Evolutionary conservation across 2,888 invertebrate genomes (phyloP).

Genomic region (Gerris lacustris): DNA sequence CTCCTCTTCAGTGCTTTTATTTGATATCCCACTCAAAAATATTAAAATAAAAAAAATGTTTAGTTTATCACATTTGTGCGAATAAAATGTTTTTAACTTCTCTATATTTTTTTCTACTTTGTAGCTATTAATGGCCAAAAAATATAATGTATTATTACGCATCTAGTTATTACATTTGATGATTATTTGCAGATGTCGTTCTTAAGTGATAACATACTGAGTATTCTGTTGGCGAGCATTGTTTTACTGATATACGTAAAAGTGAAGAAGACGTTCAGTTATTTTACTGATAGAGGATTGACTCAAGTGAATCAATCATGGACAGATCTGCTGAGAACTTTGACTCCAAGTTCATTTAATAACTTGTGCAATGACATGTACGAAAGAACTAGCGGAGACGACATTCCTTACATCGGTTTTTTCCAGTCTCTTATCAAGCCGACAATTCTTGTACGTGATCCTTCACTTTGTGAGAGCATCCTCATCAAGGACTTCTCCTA

Average conservation of each 20-base stretch:
- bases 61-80: too few species aligned
- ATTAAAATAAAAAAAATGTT: too few species aligned
- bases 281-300: background rate
- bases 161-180: background rate
- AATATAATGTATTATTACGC: too few species aligned
- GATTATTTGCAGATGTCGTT: background rate
- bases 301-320: background rate
- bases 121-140: too few species aligned
- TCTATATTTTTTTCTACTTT: too few species aligned
- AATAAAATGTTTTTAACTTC: too few species aligned
- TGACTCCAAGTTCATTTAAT: background rate
- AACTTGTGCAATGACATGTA: background rate
- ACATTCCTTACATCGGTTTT: background rate
- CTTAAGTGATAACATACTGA: background rate
- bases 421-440: constrained; percentile 33
- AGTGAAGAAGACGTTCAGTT: background rate
- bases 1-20: too few species aligned
- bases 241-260: background rate
- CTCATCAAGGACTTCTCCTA: constrained; percentile 40
- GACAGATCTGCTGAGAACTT: background rate
- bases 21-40: too few species aligned
- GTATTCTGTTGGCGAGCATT: background rate
- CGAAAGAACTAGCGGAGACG: background rate
- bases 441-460: constrained; percentile 38
- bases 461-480: constrained; percentile 39